A percentile compares a stretch with the other conserved stretches of the same genome.
These are phyloP conservation scores for Sula dactylatra DNA, from an alignment of 2,113 vertebrate genomes.

Conservation along the genomic window DNA sequence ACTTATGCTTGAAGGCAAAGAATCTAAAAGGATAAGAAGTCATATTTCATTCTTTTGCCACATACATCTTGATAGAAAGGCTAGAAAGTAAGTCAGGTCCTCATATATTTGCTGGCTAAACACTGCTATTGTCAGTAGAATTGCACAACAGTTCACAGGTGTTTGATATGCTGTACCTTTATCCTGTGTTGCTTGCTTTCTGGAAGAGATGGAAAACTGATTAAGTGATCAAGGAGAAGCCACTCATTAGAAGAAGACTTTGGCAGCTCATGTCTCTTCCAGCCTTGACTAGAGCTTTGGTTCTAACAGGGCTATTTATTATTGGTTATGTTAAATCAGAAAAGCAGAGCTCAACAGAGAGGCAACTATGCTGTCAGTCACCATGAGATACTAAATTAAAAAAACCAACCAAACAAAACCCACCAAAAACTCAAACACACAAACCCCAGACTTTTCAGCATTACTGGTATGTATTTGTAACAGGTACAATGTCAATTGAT, in stretches of 20 bases:
- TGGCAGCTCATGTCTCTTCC: background rate
- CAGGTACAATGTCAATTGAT: background rate
- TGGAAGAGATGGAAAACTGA: background rate
- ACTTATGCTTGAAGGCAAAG: background rate
- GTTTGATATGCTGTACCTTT: background rate
- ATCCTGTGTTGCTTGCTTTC: background rate
- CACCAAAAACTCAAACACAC: background rate
- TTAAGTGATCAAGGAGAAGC: background rate
- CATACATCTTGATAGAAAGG: background rate
- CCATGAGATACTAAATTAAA: background rate
- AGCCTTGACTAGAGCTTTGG: background rate
- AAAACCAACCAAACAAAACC: rapidly evolving
- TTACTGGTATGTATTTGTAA: background rate
- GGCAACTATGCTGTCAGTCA: background rate
- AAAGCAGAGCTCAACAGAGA: background rate
- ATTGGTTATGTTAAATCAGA: background rate
- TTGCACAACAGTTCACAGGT: background rate
- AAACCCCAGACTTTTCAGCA: background rate
- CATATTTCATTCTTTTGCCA: background rate
- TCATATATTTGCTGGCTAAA: background rate
- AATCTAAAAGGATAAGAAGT: background rate
- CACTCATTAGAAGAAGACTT: background rate
- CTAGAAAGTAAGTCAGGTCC: background rate
- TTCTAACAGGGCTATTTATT: background rate
- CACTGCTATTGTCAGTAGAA: background rate